These are phyloP conservation scores for Mya arenaria DNA, from an alignment of 1,140 invertebrate species.

Conservation along the genomic window DNA sequence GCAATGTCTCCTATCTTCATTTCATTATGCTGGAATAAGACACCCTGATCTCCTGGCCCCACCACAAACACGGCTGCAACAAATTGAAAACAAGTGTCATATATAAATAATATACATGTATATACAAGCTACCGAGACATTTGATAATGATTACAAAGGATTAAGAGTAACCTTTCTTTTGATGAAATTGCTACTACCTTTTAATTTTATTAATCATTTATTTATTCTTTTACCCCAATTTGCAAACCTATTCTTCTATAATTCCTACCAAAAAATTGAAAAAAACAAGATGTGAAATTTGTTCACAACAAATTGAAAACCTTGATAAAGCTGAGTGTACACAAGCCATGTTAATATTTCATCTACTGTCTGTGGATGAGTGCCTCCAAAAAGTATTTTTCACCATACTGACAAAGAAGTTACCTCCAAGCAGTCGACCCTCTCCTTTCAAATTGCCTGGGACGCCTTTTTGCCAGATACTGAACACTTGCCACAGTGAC, in stretches of 20 bases:
- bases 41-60: conserved; percentile 77
- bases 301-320: background rate
- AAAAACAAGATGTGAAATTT: background rate
- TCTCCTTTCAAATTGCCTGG: conserved; percentile 79
- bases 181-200: background rate
- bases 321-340: too few species aligned
- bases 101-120: background rate
- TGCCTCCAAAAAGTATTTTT: background rate
- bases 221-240: background rate
- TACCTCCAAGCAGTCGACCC: conserved; percentile 78
- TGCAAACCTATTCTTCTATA: background rate
- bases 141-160: background rate
- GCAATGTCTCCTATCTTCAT: conserved; percentile 79
- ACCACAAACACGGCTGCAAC: conserved; percentile 80
- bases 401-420: background rate
- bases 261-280: background rate
- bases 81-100: background rate
- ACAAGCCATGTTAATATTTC: too few species aligned
- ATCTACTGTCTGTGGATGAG: background rate
- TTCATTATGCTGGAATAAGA: conserved; percentile 80
- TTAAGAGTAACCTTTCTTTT: background rate
- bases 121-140: background rate
- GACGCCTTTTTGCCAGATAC: conserved; percentile 66
- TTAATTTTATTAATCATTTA: background rate
- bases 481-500: conserved; percentile 68